Conservation (phyloP, 2,797 vertebrate species). For the Antennarius maculatus region DNA sequence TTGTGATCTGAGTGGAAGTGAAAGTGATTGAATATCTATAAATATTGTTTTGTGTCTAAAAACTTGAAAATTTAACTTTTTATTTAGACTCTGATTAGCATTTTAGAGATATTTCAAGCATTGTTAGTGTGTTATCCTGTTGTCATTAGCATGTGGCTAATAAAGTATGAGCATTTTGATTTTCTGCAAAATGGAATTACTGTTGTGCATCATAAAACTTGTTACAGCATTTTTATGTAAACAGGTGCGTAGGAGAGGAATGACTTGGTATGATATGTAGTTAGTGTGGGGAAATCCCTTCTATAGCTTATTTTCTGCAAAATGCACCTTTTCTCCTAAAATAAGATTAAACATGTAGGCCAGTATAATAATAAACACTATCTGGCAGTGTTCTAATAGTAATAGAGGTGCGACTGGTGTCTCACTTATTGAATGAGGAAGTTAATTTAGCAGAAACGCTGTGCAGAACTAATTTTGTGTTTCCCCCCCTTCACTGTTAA, state of each 20-base stretch:
- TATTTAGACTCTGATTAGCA: too few relatives aligned
- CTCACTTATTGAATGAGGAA: constrained; percentile 21
- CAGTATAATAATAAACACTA: neutral
- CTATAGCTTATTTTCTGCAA: neutral
- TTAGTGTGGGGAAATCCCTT: neutral
- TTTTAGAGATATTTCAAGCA: neutral
- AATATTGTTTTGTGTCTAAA: too few relatives aligned
- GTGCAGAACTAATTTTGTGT: constrained; percentile 3
- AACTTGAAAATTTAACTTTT: too few relatives aligned
- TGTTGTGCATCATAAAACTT: neutral
- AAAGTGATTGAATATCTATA: too few relatives aligned
- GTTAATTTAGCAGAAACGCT: constrained; percentile 5
- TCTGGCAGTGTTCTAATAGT: neutral
- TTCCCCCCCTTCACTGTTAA: neutral
- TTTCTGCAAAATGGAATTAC: neutral
- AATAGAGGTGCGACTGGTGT: neutral
- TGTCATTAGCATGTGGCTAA: neutral
- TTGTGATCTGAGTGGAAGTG: too few relatives aligned
- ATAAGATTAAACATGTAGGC: neutral
- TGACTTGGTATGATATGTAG: too few relatives aligned
- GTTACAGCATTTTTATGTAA: too few relatives aligned
- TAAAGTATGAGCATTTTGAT: neutral
- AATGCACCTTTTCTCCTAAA: constrained; percentile 1
- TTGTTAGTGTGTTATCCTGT: neutral
- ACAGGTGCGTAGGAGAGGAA: too few relatives aligned